phyloP scores from a whole-genome alignment of 2,797 vertebrate species.

The Schizopygopsis pylzovi region DNA sequence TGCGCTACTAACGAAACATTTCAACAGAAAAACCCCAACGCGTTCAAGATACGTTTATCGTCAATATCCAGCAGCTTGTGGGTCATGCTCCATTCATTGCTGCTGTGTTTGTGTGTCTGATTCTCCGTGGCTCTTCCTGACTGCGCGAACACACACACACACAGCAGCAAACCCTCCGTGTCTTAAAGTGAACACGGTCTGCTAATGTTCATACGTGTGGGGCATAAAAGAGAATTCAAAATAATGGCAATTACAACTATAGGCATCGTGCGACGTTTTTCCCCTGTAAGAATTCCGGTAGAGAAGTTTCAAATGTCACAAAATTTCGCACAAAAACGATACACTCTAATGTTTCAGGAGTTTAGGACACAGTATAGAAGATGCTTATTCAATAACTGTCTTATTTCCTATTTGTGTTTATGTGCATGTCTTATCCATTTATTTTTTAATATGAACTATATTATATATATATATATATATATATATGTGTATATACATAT shows the following conservation, averaged over 20 bases:
- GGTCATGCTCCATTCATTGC: background rate
- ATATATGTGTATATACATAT: too few relatives aligned
- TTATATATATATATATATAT: too few relatives aligned
- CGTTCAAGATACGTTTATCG: background rate
- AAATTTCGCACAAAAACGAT: background rate
- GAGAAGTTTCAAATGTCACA: background rate
- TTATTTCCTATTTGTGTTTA: background rate
- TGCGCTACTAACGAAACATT: background rate
- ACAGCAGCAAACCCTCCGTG: background rate
- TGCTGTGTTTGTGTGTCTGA: background rate
- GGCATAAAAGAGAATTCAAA: too few relatives aligned
- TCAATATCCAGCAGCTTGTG: background rate
- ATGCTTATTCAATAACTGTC: background rate
- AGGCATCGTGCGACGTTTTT: background rate
- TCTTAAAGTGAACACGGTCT: conserved; percentile 21
- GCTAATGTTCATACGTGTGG: background rate
- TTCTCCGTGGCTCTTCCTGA: conserved; percentile 14
- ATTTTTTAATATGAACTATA: background rate
- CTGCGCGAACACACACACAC: background rate
- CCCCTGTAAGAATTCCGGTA: background rate
- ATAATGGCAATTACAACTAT: background rate
- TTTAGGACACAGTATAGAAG: background rate
- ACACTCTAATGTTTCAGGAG: background rate
- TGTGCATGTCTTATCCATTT: too few relatives aligned
- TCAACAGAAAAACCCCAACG: background rate